These are phyloP conservation scores for Ylistrum balloti DNA, from an alignment of 1,140 invertebrate genomes.

Conservation along the genomic window DNA sequence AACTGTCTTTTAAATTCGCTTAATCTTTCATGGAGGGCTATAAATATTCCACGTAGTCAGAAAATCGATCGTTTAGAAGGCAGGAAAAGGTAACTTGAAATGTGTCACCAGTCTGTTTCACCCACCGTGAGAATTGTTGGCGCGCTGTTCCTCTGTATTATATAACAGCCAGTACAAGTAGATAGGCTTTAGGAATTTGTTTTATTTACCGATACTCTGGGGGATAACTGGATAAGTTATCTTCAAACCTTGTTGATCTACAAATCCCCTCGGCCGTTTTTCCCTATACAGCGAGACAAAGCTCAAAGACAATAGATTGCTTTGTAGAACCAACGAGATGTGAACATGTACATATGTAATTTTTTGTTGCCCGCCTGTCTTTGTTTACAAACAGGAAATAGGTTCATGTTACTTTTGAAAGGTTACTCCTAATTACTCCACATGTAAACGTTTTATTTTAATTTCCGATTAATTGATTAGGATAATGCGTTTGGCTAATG, in stretches of 20 bases:
- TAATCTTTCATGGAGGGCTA: background rate
- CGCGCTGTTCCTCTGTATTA: background rate
- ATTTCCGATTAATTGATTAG: too few relatives aligned
- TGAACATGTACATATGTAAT: too few relatives aligned
- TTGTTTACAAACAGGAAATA: background rate
- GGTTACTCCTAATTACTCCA: too few relatives aligned
- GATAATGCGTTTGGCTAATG: too few relatives aligned
- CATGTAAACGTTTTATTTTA: too few relatives aligned
- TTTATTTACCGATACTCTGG: background rate
- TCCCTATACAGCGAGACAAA: background rate
- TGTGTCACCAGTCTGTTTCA: background rate
- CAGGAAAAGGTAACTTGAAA: background rate
- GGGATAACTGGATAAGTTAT: background rate
- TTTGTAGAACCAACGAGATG: background rate
- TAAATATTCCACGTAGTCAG: background rate
- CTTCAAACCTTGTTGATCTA: background rate
- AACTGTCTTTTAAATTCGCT: background rate
- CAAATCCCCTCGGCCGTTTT: background rate
- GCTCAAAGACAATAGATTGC: background rate
- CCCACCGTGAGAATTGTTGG: background rate
- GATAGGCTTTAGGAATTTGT: background rate
- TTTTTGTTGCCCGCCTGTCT: background rate
- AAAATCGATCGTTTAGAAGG: background rate
- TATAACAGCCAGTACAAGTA: background rate
- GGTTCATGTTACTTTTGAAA: too few relatives aligned